These are phyloP conservation scores for Anthoptus insignis DNA, from an alignment of 2,888 invertebrate genomes.

Conservation along the genomic window DNA sequence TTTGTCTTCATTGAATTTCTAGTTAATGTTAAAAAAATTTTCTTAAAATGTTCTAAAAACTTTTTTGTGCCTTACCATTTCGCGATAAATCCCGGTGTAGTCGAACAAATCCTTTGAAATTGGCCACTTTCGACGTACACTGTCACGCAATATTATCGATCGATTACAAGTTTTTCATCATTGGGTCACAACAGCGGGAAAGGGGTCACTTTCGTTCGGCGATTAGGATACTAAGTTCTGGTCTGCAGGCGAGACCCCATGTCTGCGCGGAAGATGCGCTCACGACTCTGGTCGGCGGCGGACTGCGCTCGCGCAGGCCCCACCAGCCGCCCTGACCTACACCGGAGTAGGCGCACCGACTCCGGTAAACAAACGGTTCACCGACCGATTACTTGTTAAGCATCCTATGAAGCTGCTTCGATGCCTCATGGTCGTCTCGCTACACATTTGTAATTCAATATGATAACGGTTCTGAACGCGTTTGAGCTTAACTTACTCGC, in stretches of 20 bases:
- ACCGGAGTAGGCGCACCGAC: conserved; percentile 71
- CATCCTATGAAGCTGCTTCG: conserved; percentile 62
- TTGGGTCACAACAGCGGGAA: conserved; percentile 68
- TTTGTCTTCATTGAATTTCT: neutral
- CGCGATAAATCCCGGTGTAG: conserved; percentile 54
- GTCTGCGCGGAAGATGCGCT: conserved; percentile 63
- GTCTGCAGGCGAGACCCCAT: conserved; percentile 65
- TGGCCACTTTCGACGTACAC: conserved; percentile 71
- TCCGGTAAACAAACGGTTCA: conserved; percentile 85
- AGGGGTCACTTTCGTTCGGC: conserved; percentile 69
- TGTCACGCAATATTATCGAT: conserved; percentile 62
- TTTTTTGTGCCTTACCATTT: conserved; percentile 67
- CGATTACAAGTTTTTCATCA: conserved; percentile 71
- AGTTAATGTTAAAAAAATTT: neutral
- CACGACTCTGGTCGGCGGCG: conserved; percentile 69
- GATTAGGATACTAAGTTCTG: conserved; percentile 59
- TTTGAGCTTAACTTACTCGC: conserved; percentile 67
- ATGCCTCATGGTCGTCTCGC: conserved; percentile 57
- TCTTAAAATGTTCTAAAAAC: no score
- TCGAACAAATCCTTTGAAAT: conserved; percentile 65
- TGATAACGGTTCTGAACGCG: conserved; percentile 79
- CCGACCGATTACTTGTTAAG: conserved; percentile 79
- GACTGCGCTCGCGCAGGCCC: conserved; percentile 65
- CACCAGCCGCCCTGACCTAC: conserved; percentile 78
- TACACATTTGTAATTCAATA: conserved; percentile 80